phyloP scores from a whole-genome alignment of 2,888 invertebrate species.

The Acanthacorydalis orientalis region DNA sequence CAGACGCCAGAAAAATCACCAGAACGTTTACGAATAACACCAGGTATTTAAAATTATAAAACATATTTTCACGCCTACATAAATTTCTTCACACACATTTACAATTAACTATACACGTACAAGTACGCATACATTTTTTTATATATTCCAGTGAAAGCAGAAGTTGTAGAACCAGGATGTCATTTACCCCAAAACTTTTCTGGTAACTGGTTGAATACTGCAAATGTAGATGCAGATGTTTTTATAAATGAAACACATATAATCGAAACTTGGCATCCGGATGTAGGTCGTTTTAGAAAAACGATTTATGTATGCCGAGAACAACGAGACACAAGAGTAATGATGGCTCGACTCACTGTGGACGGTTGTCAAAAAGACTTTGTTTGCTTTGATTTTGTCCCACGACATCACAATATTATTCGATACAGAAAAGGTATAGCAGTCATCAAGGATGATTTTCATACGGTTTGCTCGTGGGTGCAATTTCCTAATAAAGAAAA shows the following conservation, averaged over 20 bases:
- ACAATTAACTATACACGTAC: too few relatives aligned
- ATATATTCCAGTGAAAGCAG: slow-evolving; percentile 43
- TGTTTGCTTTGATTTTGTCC: slow-evolving; percentile 91
- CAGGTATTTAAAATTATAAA: slow-evolving; percentile 35
- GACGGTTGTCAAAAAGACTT: slow-evolving; percentile 97
- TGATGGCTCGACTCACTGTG: slow-evolving; percentile 93
- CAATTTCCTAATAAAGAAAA: slow-evolving; percentile 70
- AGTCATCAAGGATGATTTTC: slow-evolving; percentile 77
- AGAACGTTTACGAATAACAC: slow-evolving; percentile 70
- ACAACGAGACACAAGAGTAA: slow-evolving; percentile 73
- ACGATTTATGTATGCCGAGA: slow-evolving; percentile 92
- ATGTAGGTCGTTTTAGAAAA: slow-evolving; percentile 69
- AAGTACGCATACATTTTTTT: not conserved
- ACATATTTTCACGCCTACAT: slow-evolving; percentile 9
- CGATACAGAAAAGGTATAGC: slow-evolving; percentile 77
- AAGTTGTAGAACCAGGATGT: slow-evolving; percentile 81
- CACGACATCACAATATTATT: slow-evolving; percentile 89
- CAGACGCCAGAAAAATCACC: slow-evolving; percentile 90
- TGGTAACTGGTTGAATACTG: slow-evolving; percentile 94
- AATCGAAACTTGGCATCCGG: slow-evolving; percentile 88
- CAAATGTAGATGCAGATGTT: slow-evolving; percentile 89
- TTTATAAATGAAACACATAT: slow-evolving; percentile 92
- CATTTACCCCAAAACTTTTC: slow-evolving; percentile 84
- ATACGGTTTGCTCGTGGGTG: slow-evolving; percentile 88
- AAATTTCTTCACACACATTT: not conserved